Evolutionary conservation across 2,797 vertebrate species (phyloP).

Genomic region (Naso thynnoides): DNA sequence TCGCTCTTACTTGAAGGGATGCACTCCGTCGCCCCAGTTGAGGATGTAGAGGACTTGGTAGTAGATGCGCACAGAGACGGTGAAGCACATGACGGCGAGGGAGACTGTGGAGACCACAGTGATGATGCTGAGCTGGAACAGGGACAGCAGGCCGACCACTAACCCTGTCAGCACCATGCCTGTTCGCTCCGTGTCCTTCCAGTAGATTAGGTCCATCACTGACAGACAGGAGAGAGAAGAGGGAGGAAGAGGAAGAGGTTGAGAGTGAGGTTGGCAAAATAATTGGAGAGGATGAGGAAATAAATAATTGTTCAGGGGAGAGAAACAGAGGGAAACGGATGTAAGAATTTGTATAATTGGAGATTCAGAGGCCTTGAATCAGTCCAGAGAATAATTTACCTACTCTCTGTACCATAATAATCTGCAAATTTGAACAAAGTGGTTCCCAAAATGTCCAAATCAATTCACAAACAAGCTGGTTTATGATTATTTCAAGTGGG

Average conservation of each 20-base stretch:
- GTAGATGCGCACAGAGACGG: conserved; percentile 91
- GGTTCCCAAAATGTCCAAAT: background rate
- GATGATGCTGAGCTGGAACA: conserved; percentile 94
- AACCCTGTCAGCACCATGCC: conserved; percentile 89
- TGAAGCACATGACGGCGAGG: conserved; percentile 87
- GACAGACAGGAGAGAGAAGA: conserved; percentile 10
- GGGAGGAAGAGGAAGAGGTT: background rate
- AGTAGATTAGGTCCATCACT: conserved; percentile 92
- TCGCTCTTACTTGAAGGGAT: conserved; percentile 90
- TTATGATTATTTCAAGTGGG: background rate
- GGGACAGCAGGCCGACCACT: conserved; percentile 89
- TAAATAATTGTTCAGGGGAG: background rate
- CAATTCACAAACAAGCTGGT: background rate
- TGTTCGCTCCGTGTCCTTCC: conserved; percentile 89
- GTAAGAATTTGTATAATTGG: background rate
- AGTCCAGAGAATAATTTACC: too few relatives aligned
- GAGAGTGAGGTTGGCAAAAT: background rate
- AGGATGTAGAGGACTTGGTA: conserved; percentile 85
- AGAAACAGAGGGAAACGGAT: background rate
- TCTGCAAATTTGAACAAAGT: too few relatives aligned
- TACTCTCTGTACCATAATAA: too few relatives aligned
- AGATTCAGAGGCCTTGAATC: background rate
- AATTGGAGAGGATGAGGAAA: background rate
- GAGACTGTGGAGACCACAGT: conserved; percentile 88
- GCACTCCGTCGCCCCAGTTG: conserved; percentile 85